Conservation (phyloP, 2,888 invertebrate genomes). For the Melanophora roralis region DNA sequence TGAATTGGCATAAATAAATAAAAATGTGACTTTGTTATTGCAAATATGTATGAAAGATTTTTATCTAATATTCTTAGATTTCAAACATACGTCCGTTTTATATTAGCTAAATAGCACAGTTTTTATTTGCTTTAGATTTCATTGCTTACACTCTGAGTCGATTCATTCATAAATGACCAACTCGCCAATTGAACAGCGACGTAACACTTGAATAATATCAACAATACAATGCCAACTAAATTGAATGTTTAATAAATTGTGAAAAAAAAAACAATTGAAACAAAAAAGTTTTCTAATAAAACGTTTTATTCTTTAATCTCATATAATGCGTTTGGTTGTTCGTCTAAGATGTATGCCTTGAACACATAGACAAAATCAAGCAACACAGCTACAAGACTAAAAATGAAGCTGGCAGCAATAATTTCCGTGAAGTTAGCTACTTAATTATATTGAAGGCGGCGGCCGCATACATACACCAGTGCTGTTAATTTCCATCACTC, state of each 20-base stretch:
- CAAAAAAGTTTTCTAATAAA: slow-evolving; percentile 1
- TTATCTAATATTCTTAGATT: slow-evolving; percentile 19
- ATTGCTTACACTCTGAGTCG: slow-evolving; percentile 5
- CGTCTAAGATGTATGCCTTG: not conserved
- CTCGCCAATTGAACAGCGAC: not conserved
- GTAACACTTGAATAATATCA: not conserved
- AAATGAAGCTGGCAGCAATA: too few relatives aligned
- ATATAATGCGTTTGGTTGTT: not conserved
- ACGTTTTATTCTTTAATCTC: not conserved
- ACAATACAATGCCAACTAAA: slow-evolving; percentile 57
- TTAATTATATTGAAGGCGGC: too few relatives aligned
- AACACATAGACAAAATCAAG: too few relatives aligned
- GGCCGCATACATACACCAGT: too few relatives aligned
- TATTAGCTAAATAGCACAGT: too few relatives aligned
- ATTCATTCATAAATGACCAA: slow-evolving; percentile 22
- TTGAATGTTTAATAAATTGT: slow-evolving; percentile 55
- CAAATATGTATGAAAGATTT: slow-evolving; percentile 11
- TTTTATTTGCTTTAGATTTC: too few relatives aligned
- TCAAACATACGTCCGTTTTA: not conserved
- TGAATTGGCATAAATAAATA: slow-evolving; percentile 59
- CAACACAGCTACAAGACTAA: too few relatives aligned
- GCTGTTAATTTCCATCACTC: too few relatives aligned
- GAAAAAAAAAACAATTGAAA: not conserved
- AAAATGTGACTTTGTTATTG: slow-evolving; percentile 42
- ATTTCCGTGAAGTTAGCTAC: too few relatives aligned